A percentile compares a stretch with the other conserved stretches of the same genome.
phyloP scores from a whole-genome alignment of 2,888 invertebrate species.

The Chalcis sispes region DNA sequence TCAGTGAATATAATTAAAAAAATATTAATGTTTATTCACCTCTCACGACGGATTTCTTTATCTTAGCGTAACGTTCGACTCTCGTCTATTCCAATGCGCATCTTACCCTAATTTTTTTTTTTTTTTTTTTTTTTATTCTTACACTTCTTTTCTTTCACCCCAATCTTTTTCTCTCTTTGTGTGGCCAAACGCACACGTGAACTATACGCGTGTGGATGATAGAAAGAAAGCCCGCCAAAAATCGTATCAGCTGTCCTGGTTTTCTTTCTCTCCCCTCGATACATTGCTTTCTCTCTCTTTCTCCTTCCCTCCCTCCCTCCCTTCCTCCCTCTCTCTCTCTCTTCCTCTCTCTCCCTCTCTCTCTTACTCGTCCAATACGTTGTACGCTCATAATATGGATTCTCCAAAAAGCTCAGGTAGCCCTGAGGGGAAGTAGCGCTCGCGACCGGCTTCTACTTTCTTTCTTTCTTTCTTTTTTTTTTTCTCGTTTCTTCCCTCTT shows the following conservation, averaged over 20 bases:
- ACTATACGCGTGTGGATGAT: conserved; percentile 26
- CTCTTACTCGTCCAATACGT: not conserved
- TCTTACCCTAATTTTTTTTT: too few relatives aligned
- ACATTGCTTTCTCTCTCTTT: not conserved
- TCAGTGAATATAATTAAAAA: not conserved
- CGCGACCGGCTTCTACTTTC: too few relatives aligned
- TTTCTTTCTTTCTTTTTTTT: too few relatives aligned
- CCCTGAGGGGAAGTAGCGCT: too few relatives aligned
- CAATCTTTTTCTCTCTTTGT: not conserved
- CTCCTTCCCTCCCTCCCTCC: not conserved
- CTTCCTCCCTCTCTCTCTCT: not conserved
- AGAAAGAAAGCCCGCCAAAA: conserved; percentile 71
- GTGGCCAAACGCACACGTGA: conserved; percentile 2
- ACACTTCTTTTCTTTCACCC: too few relatives aligned
- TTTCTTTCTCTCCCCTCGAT: conserved; percentile 58
- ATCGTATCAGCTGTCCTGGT: conserved; percentile 74
- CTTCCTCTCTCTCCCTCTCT: not conserved
- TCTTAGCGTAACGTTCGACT: not conserved
- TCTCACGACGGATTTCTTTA: conserved; percentile 43
- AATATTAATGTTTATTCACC: conserved; percentile 43
- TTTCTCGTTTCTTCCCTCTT: too few relatives aligned
- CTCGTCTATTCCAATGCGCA: too few relatives aligned
- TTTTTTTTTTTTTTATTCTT: too few relatives aligned
- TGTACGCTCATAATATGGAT: too few relatives aligned
- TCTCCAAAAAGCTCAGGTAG: too few relatives aligned